These are phyloP conservation scores for Alosa sapidissima DNA, from an alignment of 2,797 vertebrate genomes.

Conservation along the genomic window DNA sequence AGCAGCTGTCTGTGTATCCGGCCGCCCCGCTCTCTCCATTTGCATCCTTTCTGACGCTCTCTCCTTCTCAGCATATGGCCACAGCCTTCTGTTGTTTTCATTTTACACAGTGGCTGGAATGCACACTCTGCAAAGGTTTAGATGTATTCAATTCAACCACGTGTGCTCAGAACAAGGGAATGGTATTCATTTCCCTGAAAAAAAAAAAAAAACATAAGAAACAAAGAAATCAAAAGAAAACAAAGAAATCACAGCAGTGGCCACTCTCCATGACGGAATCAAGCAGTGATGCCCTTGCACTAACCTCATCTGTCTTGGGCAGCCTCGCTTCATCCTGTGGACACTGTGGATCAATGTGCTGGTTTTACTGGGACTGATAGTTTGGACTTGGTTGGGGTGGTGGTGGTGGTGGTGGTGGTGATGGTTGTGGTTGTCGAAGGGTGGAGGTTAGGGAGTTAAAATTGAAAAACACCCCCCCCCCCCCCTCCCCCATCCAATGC, in stretches of 20 bases:
- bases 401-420: background rate
- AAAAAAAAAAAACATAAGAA: background rate
- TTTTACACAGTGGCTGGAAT: constrained; percentile 49
- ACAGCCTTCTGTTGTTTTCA: constrained; percentile 67
- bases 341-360: background rate
- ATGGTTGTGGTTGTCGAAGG: background rate
- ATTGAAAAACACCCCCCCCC: background rate
- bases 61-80: constrained; percentile 9
- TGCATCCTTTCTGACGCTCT: constrained; percentile 53
- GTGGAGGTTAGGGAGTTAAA: background rate
- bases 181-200: background rate
- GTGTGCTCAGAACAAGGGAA: background rate
- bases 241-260: background rate
- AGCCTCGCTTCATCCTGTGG: background rate
- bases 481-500: background rate
- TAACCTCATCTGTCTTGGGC: background rate
- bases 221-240: background rate
- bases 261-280: background rate
- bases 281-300: background rate
- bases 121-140: background rate
- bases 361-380: background rate
- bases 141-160: constrained; percentile 9
- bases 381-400: no score
- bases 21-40: constrained; percentile 26
- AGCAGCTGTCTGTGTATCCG: constrained; percentile 49